Evolutionary conservation across 2,888 invertebrate genomes (phyloP), one percentile per base, ranked within the genome.

Genomic region (Schrankia costaestrigalis): DNA sequence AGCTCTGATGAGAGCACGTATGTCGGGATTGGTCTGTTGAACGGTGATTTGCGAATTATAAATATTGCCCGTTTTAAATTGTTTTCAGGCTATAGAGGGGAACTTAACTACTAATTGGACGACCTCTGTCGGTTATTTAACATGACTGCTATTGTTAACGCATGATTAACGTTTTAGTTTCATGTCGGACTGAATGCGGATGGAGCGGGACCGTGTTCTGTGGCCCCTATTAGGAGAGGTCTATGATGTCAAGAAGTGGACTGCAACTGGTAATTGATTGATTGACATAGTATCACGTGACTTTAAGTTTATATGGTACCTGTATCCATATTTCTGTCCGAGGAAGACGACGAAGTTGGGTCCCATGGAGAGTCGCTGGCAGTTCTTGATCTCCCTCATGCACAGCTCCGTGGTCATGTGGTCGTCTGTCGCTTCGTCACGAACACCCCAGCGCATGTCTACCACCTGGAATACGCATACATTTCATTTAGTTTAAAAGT

Each of bases 331-430:
- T 78, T 99, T 99, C 85, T 99, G 98, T 0, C 98, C 98, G 11
- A 98, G 87, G 68, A 99, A 98, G 29, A 97, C 98, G 39, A 99
- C 97, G 76, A 99, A 99, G 81, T 98, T 98, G 0, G 98, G 98
- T 0, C 98, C 98, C 95, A 98, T 97, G 1, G 98, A 98, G 1
- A 98, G 89, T 2, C 98, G 90, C 75, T 99, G 98, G 69, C 98
- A 99, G 78, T 98, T 99, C 78, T 96, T 95, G 45, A 99, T 98
- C 87, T 99, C 99, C 46, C 96, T 92, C 97, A 99, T 98, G 71
- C 99, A 99, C 0, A 99, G 91, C 64, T 98, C 97, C 0, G 98
- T 98, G 11, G 98, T 99, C 98, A 98, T 98, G 87, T 99, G 99
- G 91, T 99, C 99, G 66, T 99, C 98, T 0, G 98, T 99, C 0